A percentile compares a stretch with the other conserved stretches of the same genome.
These are phyloP conservation scores for Danaus chrysippus DNA, from an alignment of 2,888 invertebrate species.

Conservation along the genomic window DNA sequence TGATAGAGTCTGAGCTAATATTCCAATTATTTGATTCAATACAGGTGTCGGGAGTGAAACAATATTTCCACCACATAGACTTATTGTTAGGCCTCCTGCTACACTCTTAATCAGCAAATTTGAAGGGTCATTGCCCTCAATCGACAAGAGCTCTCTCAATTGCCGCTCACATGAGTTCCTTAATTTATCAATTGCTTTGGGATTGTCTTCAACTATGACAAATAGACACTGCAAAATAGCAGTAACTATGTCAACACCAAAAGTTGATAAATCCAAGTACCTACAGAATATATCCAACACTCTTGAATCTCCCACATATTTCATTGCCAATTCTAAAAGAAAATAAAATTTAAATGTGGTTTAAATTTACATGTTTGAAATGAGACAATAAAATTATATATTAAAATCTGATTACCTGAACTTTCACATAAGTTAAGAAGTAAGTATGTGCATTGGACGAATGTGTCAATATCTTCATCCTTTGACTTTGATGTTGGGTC, in stretches of 20 bases:
- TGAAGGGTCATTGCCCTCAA: slow-evolving; percentile 62
- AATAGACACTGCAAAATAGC: slow-evolving; percentile 83
- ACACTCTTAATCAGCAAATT: slow-evolving; percentile 75
- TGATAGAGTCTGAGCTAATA: slow-evolving; percentile 73
- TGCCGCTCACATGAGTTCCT: slow-evolving; percentile 67
- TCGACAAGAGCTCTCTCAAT: slow-evolving; percentile 57
- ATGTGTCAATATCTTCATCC: slow-evolving; percentile 81
- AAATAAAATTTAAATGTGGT: slow-evolving; percentile 12
- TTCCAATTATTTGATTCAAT: slow-evolving; percentile 69
- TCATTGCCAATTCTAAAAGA: slow-evolving; percentile 78
- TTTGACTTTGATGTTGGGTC: slow-evolving; percentile 58
- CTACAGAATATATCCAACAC: slow-evolving; percentile 80
- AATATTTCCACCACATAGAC: slow-evolving; percentile 68
- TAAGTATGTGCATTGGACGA: slow-evolving; percentile 82
- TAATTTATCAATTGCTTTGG: slow-evolving; percentile 75
- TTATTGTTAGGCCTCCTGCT: slow-evolving; percentile 79
- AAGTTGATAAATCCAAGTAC: slow-evolving; percentile 78
- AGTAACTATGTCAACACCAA: slow-evolving; percentile 77
- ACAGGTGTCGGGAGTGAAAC: slow-evolving; percentile 61
- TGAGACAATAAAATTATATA: slow-evolving; percentile 1
- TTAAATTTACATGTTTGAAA: slow-evolving; percentile 8
- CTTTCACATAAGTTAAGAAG: slow-evolving; percentile 86
- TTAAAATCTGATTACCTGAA: slow-evolving; percentile 57
- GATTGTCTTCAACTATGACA: slow-evolving; percentile 85
- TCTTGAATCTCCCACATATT: slow-evolving; percentile 81